Evolutionary conservation across 2,797 vertebrate genomes (phyloP), one percentile per base, ranked within the genome.

Genomic region (Scarus forsteni): DNA sequence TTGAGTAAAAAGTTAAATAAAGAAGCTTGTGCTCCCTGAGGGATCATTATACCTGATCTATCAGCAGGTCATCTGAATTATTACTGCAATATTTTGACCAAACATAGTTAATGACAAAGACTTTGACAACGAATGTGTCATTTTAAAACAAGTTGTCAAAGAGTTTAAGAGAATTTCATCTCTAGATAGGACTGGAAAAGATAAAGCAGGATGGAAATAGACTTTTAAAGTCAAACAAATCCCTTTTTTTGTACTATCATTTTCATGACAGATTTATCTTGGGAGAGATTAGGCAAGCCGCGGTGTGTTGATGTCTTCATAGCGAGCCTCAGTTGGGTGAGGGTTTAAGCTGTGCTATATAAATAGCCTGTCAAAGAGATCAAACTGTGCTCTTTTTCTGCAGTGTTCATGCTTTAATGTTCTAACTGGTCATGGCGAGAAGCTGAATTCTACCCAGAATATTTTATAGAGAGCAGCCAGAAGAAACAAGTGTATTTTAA

Each of bases 221-320:
- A 52, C 46, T 53, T 79, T 75, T 66, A 71, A 76, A 78, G 50
- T 70, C 44, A 72, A 57, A 69, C 54, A 69, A 54, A 75, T 62
- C 63, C 39, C 8, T 34, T 76, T 66, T 65, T 62, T 56, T 43
- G 42, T n/a, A 38, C 67, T 52, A 68, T 81, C 56, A 51, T 76
- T 80, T 68, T 68, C 63, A 64, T 78, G 75, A 84, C 77, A 83
- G 80, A 80, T 83, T 81, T 83, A 87, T 87, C 79, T 82, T 73
- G 51, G 49, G 66, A 53, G 73, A 80, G 83, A 88, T 77, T 85
- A 83, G 70, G 50, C 73, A 2, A 27, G 68, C 58, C 16, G 71
- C 60, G n/a, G 46, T 75, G 73, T 61, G 81, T 70, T 73, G 73
- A 85, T 73, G 79, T 84, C 81, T 90, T 78, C 73, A 81, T 85